Evolutionary conservation across 2,888 invertebrate genomes (phyloP).

Genomic region (Eupithecia inturbata): DNA sequence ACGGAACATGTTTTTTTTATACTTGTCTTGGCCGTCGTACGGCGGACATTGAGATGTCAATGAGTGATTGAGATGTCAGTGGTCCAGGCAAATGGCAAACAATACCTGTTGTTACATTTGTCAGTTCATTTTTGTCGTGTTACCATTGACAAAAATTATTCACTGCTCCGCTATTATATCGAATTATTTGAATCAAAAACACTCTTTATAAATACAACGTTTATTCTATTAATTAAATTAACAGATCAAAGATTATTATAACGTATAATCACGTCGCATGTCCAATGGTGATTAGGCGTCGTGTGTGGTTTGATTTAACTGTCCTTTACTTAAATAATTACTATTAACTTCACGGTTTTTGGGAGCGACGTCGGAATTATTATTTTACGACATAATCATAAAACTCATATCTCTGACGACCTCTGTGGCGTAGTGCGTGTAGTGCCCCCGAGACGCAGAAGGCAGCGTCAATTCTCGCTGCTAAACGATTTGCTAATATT

Average conservation of each 20-base stretch:
- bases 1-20: too few relatives aligned
- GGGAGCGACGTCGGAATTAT: conserved; percentile 11
- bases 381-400: conserved; percentile 5
- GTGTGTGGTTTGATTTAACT: conserved; percentile 35
- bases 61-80: too few relatives aligned
- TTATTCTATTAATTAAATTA: conserved; percentile 28
- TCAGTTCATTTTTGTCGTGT: too few relatives aligned
- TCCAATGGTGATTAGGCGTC: conserved; percentile 27
- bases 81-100: too few relatives aligned
- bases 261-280: conserved; percentile 30
- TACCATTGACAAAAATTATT: too few relatives aligned
- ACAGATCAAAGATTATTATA: conserved; percentile 26
- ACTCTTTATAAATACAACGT: neutral
- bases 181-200: neutral
- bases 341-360: conserved; percentile 10
- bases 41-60: too few relatives aligned
- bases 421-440: neutral
- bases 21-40: too few relatives aligned
- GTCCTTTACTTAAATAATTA: conserved; percentile 12
- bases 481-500: too few relatives aligned
- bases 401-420: neutral
- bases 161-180: too few relatives aligned
- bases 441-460: neutral
- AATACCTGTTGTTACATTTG: too few relatives aligned
- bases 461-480: neutral